phyloP scores from a whole-genome alignment of 2,113 vertebrate genomes.

The Coryphaenoides rupestris region DNA sequence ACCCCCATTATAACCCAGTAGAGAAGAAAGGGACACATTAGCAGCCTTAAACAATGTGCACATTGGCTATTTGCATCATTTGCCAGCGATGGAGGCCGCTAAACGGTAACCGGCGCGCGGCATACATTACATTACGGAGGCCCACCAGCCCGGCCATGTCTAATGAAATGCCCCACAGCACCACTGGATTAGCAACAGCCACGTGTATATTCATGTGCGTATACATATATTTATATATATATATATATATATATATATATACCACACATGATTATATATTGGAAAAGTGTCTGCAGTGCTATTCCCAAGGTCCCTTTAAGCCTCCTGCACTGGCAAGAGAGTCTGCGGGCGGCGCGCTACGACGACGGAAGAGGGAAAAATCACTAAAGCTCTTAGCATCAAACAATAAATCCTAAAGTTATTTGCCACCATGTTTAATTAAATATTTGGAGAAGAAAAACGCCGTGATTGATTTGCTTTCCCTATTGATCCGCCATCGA shows the following conservation, averaged over 20 bases:
- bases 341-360: conserved; percentile 70
- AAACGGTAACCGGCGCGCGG: conserved; percentile 71
- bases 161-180: conserved; percentile 80
- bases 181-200: conserved; percentile 83
- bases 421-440: conserved; percentile 90
- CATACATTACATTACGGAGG: conserved; percentile 69
- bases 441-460: conserved; percentile 93
- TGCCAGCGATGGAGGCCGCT: conserved; percentile 61
- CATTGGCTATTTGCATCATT: conserved; percentile 63
- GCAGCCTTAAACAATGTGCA: conserved; percentile 46
- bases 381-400: conserved; percentile 88
- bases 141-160: conserved; percentile 69
- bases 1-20: too few species aligned
- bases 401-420: conserved; percentile 85
- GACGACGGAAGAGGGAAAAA: conserved; percentile 82
- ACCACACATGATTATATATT: conserved; percentile 91
- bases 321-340: conserved; percentile 73
- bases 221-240: conserved; percentile 40
- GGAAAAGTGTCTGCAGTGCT: conserved; percentile 83
- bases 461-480: conserved; percentile 85
- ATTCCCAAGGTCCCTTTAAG: conserved; percentile 85
- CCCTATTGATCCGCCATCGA: conserved; percentile 83
- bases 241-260: conserved; percentile 78
- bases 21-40: conserved; percentile 33
- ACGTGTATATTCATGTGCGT: not conserved